Percentiles rank a stretch among this genome's conserved stretches.
Evolutionary conservation across 1,140 invertebrate genomes (phyloP).

Genomic region (Heliconius himera): DNA sequence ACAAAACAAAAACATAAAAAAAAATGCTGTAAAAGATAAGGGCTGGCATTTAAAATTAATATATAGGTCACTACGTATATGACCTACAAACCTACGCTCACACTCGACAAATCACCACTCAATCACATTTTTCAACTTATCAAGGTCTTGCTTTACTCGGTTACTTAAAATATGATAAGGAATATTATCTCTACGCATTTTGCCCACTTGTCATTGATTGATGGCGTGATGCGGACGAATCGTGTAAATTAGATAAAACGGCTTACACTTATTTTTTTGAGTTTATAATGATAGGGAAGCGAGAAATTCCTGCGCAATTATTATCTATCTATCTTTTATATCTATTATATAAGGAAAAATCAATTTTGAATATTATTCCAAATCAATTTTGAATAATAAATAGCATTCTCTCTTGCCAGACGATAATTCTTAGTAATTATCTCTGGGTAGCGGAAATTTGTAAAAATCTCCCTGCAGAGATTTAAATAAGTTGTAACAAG

Average conservation of each 20-base stretch:
- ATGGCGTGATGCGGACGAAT: conserved; percentile 38
- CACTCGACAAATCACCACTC: neutral
- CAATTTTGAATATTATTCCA: too few species aligned
- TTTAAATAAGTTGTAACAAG: too few species aligned
- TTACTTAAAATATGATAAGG: conserved; percentile 63
- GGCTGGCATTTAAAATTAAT: neutral
- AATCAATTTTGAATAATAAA: too few species aligned
- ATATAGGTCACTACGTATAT: neutral
- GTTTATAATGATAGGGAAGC: neutral
- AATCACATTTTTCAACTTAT: conserved; percentile 29
- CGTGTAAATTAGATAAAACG: conserved; percentile 29
- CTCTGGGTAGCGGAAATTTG: too few species aligned
- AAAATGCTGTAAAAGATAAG: neutral
- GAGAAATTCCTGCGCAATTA: too few species aligned
- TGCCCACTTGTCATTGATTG: conserved; percentile 54
- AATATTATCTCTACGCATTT: conserved; percentile 42
- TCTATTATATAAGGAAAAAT: neutral
- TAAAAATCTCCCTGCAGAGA: too few species aligned
- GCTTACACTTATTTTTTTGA: conserved; percentile 12
- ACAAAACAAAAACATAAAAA: too few species aligned
- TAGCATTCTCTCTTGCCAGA: too few species aligned
- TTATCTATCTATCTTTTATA: too few species aligned
- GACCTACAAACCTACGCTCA: conserved; percentile 15
- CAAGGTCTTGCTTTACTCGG: conserved; percentile 52
- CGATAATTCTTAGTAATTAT: too few species aligned